Conservation (phyloP, 92 coral and sea anemone species). For the Porites cylindrica region DNA sequence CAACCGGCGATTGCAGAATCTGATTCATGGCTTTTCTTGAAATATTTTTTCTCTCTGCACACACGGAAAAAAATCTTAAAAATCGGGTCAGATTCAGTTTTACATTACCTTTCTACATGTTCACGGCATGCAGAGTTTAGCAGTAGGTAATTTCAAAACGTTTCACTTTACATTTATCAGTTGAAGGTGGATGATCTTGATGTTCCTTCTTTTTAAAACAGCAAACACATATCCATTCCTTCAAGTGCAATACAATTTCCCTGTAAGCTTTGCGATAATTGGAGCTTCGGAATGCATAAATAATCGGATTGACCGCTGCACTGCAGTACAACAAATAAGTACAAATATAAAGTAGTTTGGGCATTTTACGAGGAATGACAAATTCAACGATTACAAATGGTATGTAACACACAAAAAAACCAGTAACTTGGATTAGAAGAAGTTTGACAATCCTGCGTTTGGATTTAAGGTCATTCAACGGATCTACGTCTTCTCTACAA, state of each 20-base stretch:
- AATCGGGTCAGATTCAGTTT: too few relatives aligned
- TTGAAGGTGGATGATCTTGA: not conserved
- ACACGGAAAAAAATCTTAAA: too few relatives aligned
- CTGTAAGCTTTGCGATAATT: constrained; percentile 58
- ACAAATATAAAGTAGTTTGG: constrained; percentile 34
- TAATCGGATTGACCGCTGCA: constrained; percentile 62
- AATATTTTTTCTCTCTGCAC: too few relatives aligned
- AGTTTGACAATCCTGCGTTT: constrained; percentile 71
- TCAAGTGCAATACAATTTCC: not conserved
- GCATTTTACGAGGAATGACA: constrained; percentile 3
- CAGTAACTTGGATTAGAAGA: constrained; percentile 52
- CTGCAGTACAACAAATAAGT: constrained; percentile 65
- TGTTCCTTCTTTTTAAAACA: not conserved
- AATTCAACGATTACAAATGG: constrained; percentile 61
- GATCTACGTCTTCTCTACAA: constrained; percentile 38
- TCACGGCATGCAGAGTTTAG: not conserved
- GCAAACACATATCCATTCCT: not conserved
- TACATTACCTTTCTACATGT: not conserved
- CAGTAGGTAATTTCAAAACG: not conserved
- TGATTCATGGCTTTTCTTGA: not conserved
- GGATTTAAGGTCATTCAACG: constrained; percentile 23
- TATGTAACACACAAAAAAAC: constrained; percentile 68
- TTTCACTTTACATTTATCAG: not conserved
- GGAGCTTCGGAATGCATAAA: constrained; percentile 71
- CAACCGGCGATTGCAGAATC: not conserved